Percentiles rank a stretch among this genome's conserved stretches.
phyloP scores from a whole-genome alignment of 2,113 vertebrate species.

The Strix uralensis region DNA sequence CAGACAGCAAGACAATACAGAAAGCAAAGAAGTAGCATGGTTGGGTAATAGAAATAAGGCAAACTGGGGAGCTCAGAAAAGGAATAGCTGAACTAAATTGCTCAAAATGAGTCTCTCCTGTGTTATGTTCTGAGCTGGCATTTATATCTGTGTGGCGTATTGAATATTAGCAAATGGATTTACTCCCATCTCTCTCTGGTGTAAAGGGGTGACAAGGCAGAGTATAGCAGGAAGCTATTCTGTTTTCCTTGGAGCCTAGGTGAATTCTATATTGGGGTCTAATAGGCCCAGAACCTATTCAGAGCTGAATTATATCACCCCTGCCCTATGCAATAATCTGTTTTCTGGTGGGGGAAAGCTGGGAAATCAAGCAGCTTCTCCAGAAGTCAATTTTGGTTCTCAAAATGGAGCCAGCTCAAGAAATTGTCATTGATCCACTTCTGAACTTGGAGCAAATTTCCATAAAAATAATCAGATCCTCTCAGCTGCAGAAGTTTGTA shows the following conservation, averaged over 20 bases:
- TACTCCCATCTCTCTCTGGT: not conserved
- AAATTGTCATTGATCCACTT: constrained; percentile 64
- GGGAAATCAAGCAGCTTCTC: constrained; percentile 48
- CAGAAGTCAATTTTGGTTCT: constrained; percentile 58
- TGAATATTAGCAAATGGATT: constrained; percentile 13
- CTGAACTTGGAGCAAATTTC: constrained; percentile 51
- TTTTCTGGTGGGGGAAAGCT: constrained; percentile 24
- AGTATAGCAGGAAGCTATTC: not conserved
- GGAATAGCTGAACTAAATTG: constrained; percentile 36
- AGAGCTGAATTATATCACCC: constrained; percentile 18
- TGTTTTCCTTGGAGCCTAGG: not conserved
- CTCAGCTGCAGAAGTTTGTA: not conserved
- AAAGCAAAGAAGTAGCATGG: not conserved
- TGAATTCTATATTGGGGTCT: constrained; percentile 48
- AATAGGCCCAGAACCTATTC: constrained; percentile 26
- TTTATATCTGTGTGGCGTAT: not conserved
- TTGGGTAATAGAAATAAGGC: not conserved
- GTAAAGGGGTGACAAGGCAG: not conserved
- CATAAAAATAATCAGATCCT: constrained; percentile 56
- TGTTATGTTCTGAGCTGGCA: not conserved
- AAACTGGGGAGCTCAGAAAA: not conserved
- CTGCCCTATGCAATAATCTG: not conserved
- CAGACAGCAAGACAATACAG: not conserved
- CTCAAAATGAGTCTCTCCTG: constrained; percentile 27
- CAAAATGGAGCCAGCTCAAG: constrained; percentile 38